Evolutionary conservation across 1,140 invertebrate species (phyloP).

Genomic region (Zophobas morio): DNA sequence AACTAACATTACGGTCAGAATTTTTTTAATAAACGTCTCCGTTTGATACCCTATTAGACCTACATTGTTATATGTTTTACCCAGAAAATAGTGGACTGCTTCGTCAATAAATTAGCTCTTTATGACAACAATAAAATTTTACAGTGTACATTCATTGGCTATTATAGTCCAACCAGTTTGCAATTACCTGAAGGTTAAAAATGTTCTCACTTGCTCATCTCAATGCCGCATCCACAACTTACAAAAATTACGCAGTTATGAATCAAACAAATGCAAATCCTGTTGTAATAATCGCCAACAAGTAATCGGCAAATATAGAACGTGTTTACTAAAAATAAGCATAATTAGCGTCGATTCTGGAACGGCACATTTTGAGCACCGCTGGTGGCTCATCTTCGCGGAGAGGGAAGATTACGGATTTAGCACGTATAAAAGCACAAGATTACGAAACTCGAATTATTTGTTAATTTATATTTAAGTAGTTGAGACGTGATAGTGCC

Average conservation of each 20-base stretch:
- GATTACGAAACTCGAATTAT: slow-evolving; percentile 32
- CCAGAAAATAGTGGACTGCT: background rate
- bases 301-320: slow-evolving; percentile 39
- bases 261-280: slow-evolving; percentile 23
- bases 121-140: slow-evolving; percentile 7
- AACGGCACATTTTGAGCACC: slow-evolving; percentile 22
- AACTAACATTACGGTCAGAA: too few relatives aligned
- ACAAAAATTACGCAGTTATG: slow-evolving; percentile 29
- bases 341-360: slow-evolving; percentile 2
- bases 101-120: slow-evolving; percentile 1
- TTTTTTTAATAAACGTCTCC: too few relatives aligned
- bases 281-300: slow-evolving; percentile 7
- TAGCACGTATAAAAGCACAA: slow-evolving; percentile 27
- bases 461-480: slow-evolving; percentile 12
- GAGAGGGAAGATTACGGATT: slow-evolving; percentile 39
- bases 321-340: slow-evolving; percentile 12
- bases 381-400: slow-evolving; percentile 20
- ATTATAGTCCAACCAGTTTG: background rate
- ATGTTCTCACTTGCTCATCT: slow-evolving; percentile 36
- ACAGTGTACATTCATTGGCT: slow-evolving; percentile 18
- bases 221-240: slow-evolving; percentile 14
- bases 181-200: slow-evolving; percentile 40
- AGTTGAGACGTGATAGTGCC: too few relatives aligned
- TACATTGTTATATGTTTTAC: background rate
- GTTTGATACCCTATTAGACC: too few relatives aligned